phyloP scores from a whole-genome alignment of 30 jellyfish, hydroid and myxozoan species.

The Hydractinia symbiolongicarpus region DNA sequence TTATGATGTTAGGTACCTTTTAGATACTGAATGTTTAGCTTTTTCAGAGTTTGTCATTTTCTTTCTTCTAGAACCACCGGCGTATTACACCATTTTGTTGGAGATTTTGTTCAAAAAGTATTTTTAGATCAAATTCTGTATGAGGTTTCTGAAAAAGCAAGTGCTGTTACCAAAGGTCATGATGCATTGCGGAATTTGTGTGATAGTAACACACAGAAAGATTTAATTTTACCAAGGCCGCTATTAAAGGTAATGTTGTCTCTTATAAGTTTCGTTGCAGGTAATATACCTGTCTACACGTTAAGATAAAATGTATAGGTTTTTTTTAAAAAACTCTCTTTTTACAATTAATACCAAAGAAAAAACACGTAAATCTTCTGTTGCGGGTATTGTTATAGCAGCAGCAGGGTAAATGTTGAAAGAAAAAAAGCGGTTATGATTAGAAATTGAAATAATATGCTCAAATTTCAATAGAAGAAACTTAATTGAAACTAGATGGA shows the following conservation, averaged over 20 bases:
- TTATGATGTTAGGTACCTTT: neutral
- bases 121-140: slow-evolving; percentile 57
- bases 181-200: slow-evolving; percentile 80
- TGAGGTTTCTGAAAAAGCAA: slow-evolving; percentile 83
- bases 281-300: no score
- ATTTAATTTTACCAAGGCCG: slow-evolving; percentile 44
- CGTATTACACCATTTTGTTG: slow-evolving; percentile 65
- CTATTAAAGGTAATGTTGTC: slow-evolving; percentile 54
- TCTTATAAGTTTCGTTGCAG: no score
- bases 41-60: neutral
- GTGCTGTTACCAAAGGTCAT: slow-evolving; percentile 75
- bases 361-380: no score
- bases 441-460: no score
- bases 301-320: no score
- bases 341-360: no score
- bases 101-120: slow-evolving; percentile 77
- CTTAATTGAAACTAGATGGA: no score
- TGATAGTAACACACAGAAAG: slow-evolving; percentile 67
- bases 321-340: no score
- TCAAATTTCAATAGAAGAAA: no score
- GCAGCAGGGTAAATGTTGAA: no score
- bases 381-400: no score
- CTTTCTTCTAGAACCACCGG: slow-evolving; percentile 52
- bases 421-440: no score
- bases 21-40: neutral